phyloP scores from a whole-genome alignment of 1,140 invertebrate genomes.

The Trypoxylus dichotomus region DNA sequence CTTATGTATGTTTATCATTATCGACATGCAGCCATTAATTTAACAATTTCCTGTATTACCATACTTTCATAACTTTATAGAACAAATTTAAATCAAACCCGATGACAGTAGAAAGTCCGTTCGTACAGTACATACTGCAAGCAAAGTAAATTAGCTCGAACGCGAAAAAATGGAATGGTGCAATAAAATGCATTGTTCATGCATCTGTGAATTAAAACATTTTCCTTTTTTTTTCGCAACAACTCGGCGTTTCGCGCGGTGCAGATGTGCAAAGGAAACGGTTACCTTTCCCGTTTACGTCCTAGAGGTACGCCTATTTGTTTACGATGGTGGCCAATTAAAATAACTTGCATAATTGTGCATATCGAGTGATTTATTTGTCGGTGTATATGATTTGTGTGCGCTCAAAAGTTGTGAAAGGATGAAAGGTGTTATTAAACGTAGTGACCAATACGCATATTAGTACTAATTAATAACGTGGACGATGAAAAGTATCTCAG shows the following conservation, averaged over 20 bases:
- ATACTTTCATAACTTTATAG: neutral
- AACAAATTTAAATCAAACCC: neutral
- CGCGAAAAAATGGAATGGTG: neutral
- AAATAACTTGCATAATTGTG: neutral
- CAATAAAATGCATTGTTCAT: neutral
- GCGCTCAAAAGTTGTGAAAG: neutral
- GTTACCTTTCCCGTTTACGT: neutral
- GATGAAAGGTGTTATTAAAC: neutral
- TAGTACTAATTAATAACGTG: neutral
- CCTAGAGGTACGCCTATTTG: neutral
- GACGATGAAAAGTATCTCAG: neutral
- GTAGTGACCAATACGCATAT: neutral
- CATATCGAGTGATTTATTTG: neutral
- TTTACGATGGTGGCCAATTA: neutral
- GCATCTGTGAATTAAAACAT: neutral
- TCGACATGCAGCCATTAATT: neutral
- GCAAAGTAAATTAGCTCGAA: neutral
- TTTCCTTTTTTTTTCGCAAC: neutral
- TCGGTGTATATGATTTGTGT: neutral
- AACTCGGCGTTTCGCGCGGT: neutral
- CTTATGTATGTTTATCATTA: neutral
- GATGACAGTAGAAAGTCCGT: conserved; percentile 16
- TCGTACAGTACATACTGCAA: neutral
- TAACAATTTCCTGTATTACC: neutral
- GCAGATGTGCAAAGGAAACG: neutral